Evolutionary conservation across 2,113 vertebrate genomes (phyloP).

Genomic region (Melanostigma gelatinosum): DNA sequence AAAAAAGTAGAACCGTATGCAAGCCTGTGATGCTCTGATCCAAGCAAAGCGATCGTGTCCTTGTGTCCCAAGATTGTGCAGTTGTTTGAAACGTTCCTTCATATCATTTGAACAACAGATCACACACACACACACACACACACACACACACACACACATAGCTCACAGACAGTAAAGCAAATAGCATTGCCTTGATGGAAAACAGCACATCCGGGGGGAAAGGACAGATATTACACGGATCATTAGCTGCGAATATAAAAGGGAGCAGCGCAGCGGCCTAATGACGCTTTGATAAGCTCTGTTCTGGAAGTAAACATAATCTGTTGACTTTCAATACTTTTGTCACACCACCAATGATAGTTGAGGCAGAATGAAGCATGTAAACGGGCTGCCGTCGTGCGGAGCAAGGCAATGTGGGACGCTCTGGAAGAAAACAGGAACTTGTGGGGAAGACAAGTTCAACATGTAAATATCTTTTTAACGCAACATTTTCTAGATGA

Average conservation of each 20-base stretch:
- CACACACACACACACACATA: constrained; percentile 9
- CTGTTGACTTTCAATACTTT: constrained; percentile 85
- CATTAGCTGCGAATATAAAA: constrained; percentile 88
- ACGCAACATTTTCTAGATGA: constrained; percentile 30
- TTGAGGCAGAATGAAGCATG: constrained; percentile 73
- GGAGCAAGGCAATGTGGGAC: constrained; percentile 35
- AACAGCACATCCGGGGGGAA: constrained; percentile 76
- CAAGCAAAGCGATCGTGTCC: constrained; percentile 19
- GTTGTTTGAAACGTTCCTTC: constrained; percentile 58
- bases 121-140: constrained; percentile 19
- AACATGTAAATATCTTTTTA: constrained; percentile 61
- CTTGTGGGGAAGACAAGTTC: constrained; percentile 9
- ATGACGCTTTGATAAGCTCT: constrained; percentile 82
- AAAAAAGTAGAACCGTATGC: background rate
- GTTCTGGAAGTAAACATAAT: constrained; percentile 88
- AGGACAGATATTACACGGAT: constrained; percentile 87
- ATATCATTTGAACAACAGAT: constrained; percentile 61
- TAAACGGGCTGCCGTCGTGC: constrained; percentile 53
- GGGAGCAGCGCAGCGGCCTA: constrained; percentile 85
- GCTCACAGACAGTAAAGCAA: constrained; percentile 70
- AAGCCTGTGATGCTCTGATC: background rate
- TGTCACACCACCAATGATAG: constrained; percentile 76
- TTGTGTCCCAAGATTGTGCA: constrained; percentile 37
- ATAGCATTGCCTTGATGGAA: constrained; percentile 76
- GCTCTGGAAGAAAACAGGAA: constrained; percentile 32